Evolutionary conservation across 2,888 invertebrate genomes (phyloP).

Genomic region (Pachliopta kotzebuea): DNA sequence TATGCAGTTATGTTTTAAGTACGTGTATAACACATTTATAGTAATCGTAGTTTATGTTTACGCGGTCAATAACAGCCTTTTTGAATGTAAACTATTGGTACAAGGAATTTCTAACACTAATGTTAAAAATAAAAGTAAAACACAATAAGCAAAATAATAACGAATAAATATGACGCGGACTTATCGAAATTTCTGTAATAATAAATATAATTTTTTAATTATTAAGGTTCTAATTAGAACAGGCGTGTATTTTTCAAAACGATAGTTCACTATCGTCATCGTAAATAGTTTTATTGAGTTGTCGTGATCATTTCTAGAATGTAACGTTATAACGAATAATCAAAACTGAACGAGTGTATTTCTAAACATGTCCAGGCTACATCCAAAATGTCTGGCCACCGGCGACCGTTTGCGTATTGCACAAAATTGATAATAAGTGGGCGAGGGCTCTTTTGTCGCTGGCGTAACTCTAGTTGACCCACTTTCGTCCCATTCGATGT

Average conservation of each 20-base stretch:
- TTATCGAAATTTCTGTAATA: too few species aligned
- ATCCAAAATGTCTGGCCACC: conserved; percentile 20
- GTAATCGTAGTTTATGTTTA: conserved; percentile 19
- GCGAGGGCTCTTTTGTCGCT: conserved; percentile 70
- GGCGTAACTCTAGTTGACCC: conserved; percentile 74
- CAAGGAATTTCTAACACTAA: conserved; percentile 30
- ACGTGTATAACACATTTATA: conserved; percentile 25
- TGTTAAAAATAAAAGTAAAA: background rate
- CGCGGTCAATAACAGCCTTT: background rate
- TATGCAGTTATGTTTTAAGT: conserved; percentile 52
- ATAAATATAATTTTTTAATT: too few species aligned
- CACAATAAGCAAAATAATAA: too few species aligned
- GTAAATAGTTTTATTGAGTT: background rate
- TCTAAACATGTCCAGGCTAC: conserved; percentile 22
- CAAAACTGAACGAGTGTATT: conserved; percentile 19
- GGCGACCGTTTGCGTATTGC: conserved; percentile 38
- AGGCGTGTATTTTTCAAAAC: background rate
- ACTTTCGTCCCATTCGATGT: conserved; percentile 68
- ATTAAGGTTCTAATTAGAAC: background rate
- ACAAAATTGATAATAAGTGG: conserved; percentile 71
- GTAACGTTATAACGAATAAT: background rate
- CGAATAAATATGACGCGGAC: too few species aligned
- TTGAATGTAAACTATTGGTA: conserved; percentile 11
- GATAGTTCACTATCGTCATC: background rate
- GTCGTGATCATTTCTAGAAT: background rate